These are phyloP conservation scores for Galerucella nymphaeae DNA, from an alignment of 2,888 invertebrate genomes.

Conservation along the genomic window DNA sequence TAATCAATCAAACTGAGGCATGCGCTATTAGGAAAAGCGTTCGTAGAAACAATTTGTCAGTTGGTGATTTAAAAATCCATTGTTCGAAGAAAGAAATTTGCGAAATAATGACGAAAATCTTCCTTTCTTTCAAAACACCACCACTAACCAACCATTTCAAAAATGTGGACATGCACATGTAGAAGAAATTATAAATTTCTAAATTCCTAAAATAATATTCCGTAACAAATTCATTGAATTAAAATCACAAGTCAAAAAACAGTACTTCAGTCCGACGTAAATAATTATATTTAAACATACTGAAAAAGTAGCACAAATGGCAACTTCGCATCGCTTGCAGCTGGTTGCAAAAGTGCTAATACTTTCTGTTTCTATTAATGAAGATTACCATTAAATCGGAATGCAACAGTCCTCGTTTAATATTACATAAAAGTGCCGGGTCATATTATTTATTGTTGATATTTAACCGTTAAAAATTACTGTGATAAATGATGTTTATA, in stretches of 20 bases:
- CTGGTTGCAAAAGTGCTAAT: constrained; percentile 10
- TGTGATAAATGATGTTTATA: background rate
- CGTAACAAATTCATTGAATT: constrained; percentile 10
- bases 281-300: background rate
- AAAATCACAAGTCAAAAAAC: background rate
- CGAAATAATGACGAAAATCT: too few relatives aligned
- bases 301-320: background rate
- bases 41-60: too few relatives aligned
- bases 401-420: constrained; percentile 9
- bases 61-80: too few relatives aligned
- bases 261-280: background rate
- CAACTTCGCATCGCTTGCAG: constrained; percentile 1
- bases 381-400: constrained; percentile 14
- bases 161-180: too few relatives aligned
- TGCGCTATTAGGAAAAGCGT: too few relatives aligned
- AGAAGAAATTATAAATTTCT: background rate
- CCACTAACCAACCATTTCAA: too few relatives aligned
- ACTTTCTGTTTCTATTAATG: constrained; percentile 15
- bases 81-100: too few relatives aligned
- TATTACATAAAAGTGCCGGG: constrained; percentile 1
- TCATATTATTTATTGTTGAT: background rate
- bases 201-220: background rate
- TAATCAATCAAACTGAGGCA: too few relatives aligned
- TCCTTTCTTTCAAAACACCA: too few relatives aligned
- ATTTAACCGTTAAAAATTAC: background rate